These are phyloP conservation scores for Heliconius nattereri DNA, from an alignment of 1,140 invertebrate genomes.

Conservation along the genomic window DNA sequence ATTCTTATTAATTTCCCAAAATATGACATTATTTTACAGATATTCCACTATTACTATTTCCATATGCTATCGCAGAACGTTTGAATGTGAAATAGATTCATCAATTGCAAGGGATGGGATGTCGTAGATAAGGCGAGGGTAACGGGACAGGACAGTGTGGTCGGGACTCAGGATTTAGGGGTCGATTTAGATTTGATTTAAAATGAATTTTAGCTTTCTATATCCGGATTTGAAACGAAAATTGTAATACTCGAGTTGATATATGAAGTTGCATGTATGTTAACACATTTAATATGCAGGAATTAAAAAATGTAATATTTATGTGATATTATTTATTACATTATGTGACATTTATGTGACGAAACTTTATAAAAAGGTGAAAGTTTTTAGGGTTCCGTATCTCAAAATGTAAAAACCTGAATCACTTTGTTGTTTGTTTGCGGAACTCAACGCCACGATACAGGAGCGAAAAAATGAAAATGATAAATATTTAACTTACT, in stretches of 20 bases:
- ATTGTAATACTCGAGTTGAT: background rate
- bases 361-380: background rate
- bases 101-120: background rate
- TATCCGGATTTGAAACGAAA: background rate
- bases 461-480: too few relatives aligned
- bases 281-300: too few relatives aligned
- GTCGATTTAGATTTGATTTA: background rate
- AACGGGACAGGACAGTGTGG: background rate
- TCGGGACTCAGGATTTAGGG: background rate
- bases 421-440: too few relatives aligned
- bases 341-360: background rate
- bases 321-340: background rate
- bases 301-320: background rate
- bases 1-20: background rate
- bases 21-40: background rate
- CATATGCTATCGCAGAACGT: background rate
- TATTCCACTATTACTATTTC: background rate
- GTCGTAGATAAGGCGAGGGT: constrained; percentile 4
- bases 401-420: too few relatives aligned
- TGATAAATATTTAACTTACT: too few relatives aligned
- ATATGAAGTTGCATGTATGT: background rate
- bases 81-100: background rate
- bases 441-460: too few relatives aligned
- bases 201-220: background rate
- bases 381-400: too few relatives aligned